phyloP scores from a whole-genome alignment of 92 coral and sea anemone genomes.

The Siderastrea siderea region DNA sequence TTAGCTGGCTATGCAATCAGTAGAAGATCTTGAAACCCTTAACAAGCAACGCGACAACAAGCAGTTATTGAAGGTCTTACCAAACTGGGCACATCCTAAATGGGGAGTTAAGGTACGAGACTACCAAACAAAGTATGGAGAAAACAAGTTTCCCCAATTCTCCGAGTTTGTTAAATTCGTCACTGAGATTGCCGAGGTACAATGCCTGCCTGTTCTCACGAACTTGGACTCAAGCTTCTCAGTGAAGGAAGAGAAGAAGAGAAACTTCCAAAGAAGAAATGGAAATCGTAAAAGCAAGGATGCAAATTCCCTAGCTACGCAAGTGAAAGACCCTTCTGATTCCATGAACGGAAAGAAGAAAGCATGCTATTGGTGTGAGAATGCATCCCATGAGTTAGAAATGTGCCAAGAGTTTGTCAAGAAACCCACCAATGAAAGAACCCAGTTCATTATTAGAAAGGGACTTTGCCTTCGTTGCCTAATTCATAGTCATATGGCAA shows the following conservation, averaged over 20 bases:
- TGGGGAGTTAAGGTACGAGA: constrained; percentile 48
- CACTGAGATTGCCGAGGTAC: constrained; percentile 49
- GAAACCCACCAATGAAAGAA: constrained; percentile 49
- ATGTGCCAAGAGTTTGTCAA: constrained; percentile 26
- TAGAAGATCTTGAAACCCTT: constrained; percentile 63
- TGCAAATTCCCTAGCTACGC: constrained; percentile 14
- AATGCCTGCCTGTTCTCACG: constrained; percentile 60
- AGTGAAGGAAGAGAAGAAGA: constrained; percentile 9
- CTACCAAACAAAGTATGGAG: constrained; percentile 41
- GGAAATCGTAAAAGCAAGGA: constrained; percentile 6
- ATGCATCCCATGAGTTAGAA: constrained; percentile 18
- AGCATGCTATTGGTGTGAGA: constrained; percentile 27
- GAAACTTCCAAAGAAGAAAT: not conserved
- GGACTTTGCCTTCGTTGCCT: constrained; percentile 64
- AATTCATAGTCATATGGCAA: constrained; percentile 65
- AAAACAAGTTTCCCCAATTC: constrained; percentile 64
- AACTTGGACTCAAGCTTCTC: constrained; percentile 6
- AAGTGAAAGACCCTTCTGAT: constrained; percentile 28
- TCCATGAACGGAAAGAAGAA: not conserved
- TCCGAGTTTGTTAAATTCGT: constrained; percentile 56
- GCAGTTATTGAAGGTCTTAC: constrained; percentile 46
- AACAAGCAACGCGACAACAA: constrained; percentile 63
- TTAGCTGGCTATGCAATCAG: constrained; percentile 64
- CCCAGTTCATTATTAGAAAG: constrained; percentile 35
- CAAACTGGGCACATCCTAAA: constrained; percentile 52